phyloP scores from a whole-genome alignment of 2,797 vertebrate genomes.

The Schizopygopsis pylzovi region DNA sequence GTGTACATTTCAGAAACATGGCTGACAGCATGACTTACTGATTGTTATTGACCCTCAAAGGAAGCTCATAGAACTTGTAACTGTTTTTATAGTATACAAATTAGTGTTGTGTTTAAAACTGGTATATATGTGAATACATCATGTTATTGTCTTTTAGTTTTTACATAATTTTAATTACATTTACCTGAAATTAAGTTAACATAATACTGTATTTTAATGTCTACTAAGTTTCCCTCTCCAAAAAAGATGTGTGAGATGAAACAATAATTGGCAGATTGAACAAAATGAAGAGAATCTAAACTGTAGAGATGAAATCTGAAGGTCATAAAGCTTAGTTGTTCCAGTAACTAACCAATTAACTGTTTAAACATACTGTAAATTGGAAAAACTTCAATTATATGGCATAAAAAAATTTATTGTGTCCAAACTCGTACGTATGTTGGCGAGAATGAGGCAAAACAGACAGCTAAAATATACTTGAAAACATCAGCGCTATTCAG shows the following conservation, averaged over 20 bases:
- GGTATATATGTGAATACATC: not conserved
- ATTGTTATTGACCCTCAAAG: not conserved
- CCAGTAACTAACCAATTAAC: not conserved
- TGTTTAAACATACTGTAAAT: not conserved
- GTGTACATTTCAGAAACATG: not conserved
- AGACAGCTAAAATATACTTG: not conserved
- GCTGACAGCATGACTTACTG: slow-evolving; percentile 1
- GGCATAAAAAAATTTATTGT: not conserved
- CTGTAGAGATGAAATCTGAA: not conserved
- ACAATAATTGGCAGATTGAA: not conserved
- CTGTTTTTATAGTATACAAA: not conserved
- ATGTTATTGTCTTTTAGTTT: not conserved
- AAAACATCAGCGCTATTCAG: not conserved
- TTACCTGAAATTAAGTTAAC: not conserved
- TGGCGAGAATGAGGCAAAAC: slow-evolving; percentile 10
- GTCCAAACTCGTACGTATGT: not conserved
- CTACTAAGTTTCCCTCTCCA: no score
- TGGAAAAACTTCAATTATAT: not conserved
- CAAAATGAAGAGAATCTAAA: not conserved
- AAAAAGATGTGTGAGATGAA: not conserved
- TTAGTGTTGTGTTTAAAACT: not conserved
- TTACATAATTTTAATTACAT: not conserved
- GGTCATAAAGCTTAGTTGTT: not conserved
- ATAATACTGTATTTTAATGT: not conserved
- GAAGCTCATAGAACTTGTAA: not conserved